These are phyloP conservation scores for Oceanodroma tethys DNA, from an alignment of 2,113 vertebrate genomes.

Conservation along the genomic window DNA sequence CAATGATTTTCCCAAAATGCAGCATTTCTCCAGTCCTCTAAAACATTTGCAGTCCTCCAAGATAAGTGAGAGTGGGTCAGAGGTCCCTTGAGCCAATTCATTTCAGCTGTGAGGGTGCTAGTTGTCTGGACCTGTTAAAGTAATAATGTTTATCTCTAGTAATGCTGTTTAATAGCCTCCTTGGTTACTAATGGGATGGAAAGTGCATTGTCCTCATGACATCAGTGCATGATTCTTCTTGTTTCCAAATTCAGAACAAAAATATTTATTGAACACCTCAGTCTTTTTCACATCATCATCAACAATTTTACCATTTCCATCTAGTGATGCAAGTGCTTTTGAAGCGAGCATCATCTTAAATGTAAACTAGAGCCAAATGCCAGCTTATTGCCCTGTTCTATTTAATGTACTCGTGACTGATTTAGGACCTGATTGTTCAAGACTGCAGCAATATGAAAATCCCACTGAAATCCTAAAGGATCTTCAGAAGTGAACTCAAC, in stretches of 20 bases:
- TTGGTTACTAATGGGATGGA: constrained; percentile 54
- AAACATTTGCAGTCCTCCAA: neutral
- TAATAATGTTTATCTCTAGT: constrained; percentile 26
- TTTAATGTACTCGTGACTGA: neutral
- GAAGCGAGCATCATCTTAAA: neutral
- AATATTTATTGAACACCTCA: constrained; percentile 32
- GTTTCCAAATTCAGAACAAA: constrained; percentile 24
- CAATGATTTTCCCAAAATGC: neutral
- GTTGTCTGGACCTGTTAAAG: constrained; percentile 1
- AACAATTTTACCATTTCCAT: neutral
- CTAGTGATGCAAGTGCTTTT: neutral
- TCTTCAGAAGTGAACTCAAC: neutral
- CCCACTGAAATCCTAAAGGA: neutral
- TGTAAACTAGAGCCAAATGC: neutral
- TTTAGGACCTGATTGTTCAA: neutral
- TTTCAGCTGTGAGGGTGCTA: neutral
- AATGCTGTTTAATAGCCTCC: constrained; percentile 47
- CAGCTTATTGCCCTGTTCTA: neutral
- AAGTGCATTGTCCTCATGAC: neutral
- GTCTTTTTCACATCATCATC: neutral
- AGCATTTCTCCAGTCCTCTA: neutral
- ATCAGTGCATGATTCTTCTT: neutral
- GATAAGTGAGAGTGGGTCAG: neutral
- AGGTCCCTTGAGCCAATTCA: neutral
- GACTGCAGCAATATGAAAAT: neutral